Base-by-base conservation (phyloP, 2,797 vertebrate genomes). In the Myotis findleyi region DNA sequence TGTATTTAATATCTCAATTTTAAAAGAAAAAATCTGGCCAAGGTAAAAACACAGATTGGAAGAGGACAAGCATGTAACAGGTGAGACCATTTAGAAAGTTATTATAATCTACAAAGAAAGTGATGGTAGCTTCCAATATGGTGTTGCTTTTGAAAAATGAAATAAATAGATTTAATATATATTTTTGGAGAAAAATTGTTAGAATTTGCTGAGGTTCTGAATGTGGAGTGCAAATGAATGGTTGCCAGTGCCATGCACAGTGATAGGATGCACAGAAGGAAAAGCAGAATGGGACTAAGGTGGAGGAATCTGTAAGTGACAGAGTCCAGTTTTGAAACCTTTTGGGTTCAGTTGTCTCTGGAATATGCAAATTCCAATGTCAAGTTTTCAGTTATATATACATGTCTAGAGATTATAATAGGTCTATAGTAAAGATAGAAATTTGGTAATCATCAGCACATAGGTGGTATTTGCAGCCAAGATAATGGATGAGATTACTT, bases 151-250 rank as follows among this genome's bases (percentile, higher is more conserved):
- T 85, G 41, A 95, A 96, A 36, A 91, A n/a, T 18, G 20, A 91
- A 94, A 86, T 9, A 91, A 94, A 86, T 9, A 82, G 12, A 93
- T 80, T 66, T 73, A 76, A 81, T n/a, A 66, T 14, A 51, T 41
- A 94, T 86, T 55, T 89, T 55, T 17, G 36, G 83, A 55, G 38
- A 64, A 53, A 84, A 89, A 13, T 23, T 49, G 86, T 72, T 53
- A 89, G 36, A 89, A 89, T 25, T 55, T 89, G 7, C 27, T 73
- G 36, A 27, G 13, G 5, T 38, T 94, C 55, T 93, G 2, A 75
- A 59, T 77, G 6, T 3, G 3, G 25, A 20, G 30, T 66, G 27
- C 21, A 92, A 87, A 2, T 85, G 21, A 94, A 89, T 62, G 77
- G 5, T 72, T 69, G 30, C 11, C 79, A 9, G 18, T 55, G 1